Evolutionary conservation across 2,113 vertebrate genomes (phyloP).

Genomic region (Illadopsis cleaveri): DNA sequence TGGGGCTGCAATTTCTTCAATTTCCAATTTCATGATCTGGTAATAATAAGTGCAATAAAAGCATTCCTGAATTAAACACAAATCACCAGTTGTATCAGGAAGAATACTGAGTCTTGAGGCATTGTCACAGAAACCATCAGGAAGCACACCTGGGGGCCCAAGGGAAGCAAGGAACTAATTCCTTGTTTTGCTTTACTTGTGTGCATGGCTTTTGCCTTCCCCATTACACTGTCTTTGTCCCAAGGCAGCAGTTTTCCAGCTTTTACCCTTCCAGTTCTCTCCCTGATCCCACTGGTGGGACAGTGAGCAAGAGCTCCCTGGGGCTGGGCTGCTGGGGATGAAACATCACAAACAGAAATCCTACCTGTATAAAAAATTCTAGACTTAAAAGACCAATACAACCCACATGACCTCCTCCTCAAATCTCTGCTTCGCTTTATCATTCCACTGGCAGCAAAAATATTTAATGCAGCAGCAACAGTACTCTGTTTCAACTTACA

Average conservation of each 20-base stretch:
- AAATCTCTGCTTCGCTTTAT: background rate
- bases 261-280: background rate
- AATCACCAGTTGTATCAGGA: background rate
- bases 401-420: fast-evolving
- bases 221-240: background rate
- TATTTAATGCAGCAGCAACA: background rate
- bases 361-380: background rate
- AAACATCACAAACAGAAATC: background rate
- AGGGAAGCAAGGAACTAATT: background rate
- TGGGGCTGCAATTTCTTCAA: slow-evolving; percentile 94
- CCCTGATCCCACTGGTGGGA: background rate
- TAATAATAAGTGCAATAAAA: background rate
- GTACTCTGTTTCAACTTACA: background rate
- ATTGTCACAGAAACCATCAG: background rate
- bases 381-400: background rate
- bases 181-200: background rate
- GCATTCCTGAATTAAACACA: background rate
- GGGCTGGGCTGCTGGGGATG: background rate
- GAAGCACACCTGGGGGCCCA: background rate
- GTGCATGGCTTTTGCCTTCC: background rate
- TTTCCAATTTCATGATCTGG: slow-evolving; percentile 98
- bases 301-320: fast-evolving
- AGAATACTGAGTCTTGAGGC: background rate
- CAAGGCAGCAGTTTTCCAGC: background rate
- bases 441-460: background rate